These are phyloP conservation scores for Glareola pratincola DNA, from an alignment of 2,113 vertebrate species.

Conservation along the genomic window DNA sequence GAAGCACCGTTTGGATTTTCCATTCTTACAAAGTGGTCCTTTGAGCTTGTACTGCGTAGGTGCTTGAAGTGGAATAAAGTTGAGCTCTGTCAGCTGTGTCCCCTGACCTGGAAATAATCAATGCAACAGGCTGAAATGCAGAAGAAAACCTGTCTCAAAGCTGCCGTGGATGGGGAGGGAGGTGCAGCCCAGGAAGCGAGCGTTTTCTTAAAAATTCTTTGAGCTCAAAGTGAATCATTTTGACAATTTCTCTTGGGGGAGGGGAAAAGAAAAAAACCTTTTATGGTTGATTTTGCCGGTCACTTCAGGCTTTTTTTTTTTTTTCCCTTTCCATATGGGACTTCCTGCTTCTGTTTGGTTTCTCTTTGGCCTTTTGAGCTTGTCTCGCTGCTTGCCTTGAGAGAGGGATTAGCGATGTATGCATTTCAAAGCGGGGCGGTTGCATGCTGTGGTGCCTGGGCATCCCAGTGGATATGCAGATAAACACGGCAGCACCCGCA, in stretches of 20 bases:
- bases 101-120: conserved; percentile 55
- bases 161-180: not conserved
- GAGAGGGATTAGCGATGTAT: conserved; percentile 23
- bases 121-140: conserved; percentile 36
- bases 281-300: not conserved
- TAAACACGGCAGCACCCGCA: not conserved
- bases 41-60: not conserved
- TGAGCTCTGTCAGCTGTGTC: conserved; percentile 29
- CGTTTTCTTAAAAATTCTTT: not conserved
- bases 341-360: conserved; percentile 38
- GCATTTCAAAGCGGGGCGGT: conserved; percentile 23
- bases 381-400: conserved; percentile 12
- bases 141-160: not conserved
- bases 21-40: not conserved
- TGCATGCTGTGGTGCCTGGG: not conserved
- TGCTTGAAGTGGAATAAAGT: conserved; percentile 33
- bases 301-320: not conserved
- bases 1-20: not conserved
- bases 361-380: conserved; percentile 41
- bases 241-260: not conserved
- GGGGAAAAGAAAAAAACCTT: not conserved
- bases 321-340: not conserved
- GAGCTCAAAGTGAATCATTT: not conserved
- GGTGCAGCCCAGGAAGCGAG: not conserved
- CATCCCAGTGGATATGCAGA: not conserved